Conservation (phyloP, 2,797 vertebrate genomes). For the Smutsia temminckii region DNA sequence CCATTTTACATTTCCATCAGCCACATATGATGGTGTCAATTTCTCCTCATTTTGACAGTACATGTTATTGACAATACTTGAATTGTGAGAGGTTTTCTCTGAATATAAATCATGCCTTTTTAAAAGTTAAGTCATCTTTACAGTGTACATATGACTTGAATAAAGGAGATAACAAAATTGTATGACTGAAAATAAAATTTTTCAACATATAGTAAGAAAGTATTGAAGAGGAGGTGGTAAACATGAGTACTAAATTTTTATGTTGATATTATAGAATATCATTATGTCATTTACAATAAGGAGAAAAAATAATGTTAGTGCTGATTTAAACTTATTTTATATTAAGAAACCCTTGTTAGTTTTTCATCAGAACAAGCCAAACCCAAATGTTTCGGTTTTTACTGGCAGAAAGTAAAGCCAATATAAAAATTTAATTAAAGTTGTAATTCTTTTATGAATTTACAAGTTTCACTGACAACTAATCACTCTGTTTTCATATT, state of each 20-base stretch:
- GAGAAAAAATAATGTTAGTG: conserved; percentile 24
- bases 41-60: background rate
- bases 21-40: background rate
- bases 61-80: background rate
- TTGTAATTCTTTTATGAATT: conserved; percentile 32
- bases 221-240: background rate
- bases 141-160: background rate
- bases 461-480: conserved; percentile 36
- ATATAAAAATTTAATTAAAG: conserved; percentile 60
- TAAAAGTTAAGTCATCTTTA: background rate
- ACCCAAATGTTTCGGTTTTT: conserved; percentile 28
- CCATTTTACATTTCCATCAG: background rate
- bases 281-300: background rate
- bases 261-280: background rate
- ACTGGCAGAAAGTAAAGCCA: conserved; percentile 44
- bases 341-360: background rate
- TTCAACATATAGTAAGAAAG: background rate
- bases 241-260: background rate
- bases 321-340: conserved; percentile 31
- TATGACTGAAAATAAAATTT: background rate
- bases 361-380: conserved; percentile 15
- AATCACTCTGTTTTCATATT: conserved; percentile 28
- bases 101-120: background rate
- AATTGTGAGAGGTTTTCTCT: conserved; percentile 21
- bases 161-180: background rate